Conservation (phyloP, 2,797 vertebrate species). For the Poliocrania exsul region DNA sequence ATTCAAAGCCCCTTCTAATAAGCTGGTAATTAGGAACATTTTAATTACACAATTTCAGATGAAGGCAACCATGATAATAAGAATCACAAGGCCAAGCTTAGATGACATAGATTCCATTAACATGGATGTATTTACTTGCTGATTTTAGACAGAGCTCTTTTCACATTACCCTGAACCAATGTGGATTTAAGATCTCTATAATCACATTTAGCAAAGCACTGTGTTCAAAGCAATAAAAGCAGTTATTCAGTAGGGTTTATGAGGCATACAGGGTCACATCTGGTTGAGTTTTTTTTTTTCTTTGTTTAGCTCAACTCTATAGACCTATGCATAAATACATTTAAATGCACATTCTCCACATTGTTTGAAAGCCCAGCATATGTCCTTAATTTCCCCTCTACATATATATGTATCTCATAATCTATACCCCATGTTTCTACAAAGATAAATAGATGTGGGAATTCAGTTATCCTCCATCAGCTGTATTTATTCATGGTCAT, state of each 20-base stretch:
- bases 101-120: neutral
- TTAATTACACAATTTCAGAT: neutral
- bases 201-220: neutral
- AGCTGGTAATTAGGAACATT: neutral
- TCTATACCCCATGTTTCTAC: neutral
- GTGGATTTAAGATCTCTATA: neutral
- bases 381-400: neutral
- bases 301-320: neutral
- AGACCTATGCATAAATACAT: neutral
- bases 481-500: neutral
- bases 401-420: neutral
- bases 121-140: neutral
- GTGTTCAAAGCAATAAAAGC: neutral
- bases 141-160: neutral
- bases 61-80: neutral
- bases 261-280: neutral
- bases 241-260: neutral
- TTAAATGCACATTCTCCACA: neutral
- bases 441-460: neutral
- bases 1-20: neutral
- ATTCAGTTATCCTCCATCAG: neutral
- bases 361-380: neutral
- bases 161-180: neutral
- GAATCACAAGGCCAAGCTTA: neutral
- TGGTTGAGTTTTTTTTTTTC: neutral